Evolutionary conservation across 1,140 invertebrate genomes (phyloP), one percentile per base, ranked within the genome.

Genomic region (Luehdorfia chinensis): DNA sequence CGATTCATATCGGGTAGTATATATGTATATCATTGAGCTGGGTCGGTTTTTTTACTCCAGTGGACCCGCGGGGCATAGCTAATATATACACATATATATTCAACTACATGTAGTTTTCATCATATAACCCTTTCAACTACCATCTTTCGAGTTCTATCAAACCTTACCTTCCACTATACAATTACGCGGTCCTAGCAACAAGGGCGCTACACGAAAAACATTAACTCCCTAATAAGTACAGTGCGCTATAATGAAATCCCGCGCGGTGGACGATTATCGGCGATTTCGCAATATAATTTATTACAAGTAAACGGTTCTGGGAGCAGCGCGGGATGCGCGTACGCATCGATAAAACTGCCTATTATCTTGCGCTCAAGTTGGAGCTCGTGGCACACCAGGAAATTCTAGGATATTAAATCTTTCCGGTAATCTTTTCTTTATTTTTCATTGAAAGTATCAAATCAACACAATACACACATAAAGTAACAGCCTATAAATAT

Each of bases 331-430:
- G 60, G 61, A 59, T 66, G 67, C 58, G 68, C 68, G 60, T 53
- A 70, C 63, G 64, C 74, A 63, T 43, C 50, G 69, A 72, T 68
- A 66, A 66, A 63, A 62, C 48, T 52, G 56, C 68, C 66, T 65
- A 75, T 77, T 77, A 75, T 66, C 59, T 69, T 49, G 39, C 18
- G 47, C 41, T 18, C 32, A 9, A 23, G 15, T 48, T 11, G 46
- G 36, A 30, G 11, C 41, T 19, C 19, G 44, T 18, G 41, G 27
- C 37, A 45, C 44, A 51, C 15, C 43, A 37, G 6, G 6, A 9
- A n/a, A 2, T 2, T 28, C 18, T 28, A 14, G 7, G 9, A 12
- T 6, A 4, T 19, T 55, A 33, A 23, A 36, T 19, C 6, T 11
- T 33, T 16, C 28, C 18, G 8, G 8, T 33, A 8, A 33, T 13